Conservation (phyloP, 2,113 vertebrate species). For the Dipodomys spectabilis region DNA sequence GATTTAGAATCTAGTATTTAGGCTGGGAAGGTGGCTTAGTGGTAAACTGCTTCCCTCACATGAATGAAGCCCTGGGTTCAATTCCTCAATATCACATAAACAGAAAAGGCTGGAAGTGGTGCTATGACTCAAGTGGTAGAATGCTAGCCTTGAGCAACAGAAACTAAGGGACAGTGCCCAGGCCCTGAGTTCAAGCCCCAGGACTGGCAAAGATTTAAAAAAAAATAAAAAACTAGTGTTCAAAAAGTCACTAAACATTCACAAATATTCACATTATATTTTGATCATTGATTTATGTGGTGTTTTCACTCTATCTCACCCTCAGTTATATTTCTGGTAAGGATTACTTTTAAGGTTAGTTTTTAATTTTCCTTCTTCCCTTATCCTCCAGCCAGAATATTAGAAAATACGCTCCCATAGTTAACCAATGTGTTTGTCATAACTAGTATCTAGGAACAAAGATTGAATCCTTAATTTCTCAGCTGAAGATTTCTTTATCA, state of each 20-base stretch:
- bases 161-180: too few relatives aligned
- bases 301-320: background rate
- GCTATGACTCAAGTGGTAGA: too few relatives aligned
- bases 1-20: background rate
- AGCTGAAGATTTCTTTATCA: background rate
- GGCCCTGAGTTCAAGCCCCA: too few relatives aligned
- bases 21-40: too few relatives aligned
- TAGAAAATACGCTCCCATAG: background rate
- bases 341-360: background rate
- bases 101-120: too few relatives aligned
- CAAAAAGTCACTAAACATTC: background rate
- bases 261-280: background rate
- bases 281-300: background rate
- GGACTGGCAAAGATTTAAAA: too few relatives aligned
- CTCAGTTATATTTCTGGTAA: background rate
- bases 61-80: too few relatives aligned
- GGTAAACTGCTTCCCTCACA: too few relatives aligned
- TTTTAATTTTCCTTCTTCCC: background rate
- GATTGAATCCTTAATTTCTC: conserved; percentile 43
- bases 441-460: background rate
- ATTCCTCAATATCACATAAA: too few relatives aligned
- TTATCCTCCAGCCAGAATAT: background rate
- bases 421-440: background rate
- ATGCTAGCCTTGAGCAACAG: too few relatives aligned
- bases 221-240: too few relatives aligned